phyloP scores from a whole-genome alignment of 2,888 invertebrate species.

The Archips xylosteana region DNA sequence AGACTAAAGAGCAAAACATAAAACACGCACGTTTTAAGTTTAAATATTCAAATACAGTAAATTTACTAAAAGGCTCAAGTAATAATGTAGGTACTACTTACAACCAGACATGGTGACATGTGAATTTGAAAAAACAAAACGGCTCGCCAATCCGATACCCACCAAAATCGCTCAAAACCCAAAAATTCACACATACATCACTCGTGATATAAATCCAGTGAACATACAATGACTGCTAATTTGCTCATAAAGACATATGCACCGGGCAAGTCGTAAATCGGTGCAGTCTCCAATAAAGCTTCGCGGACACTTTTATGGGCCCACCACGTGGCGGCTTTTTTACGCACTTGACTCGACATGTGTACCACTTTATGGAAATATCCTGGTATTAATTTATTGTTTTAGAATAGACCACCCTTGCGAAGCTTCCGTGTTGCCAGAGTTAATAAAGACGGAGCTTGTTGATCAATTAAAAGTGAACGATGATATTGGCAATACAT shows the following conservation, averaged over 20 bases:
- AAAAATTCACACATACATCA: slow-evolving; percentile 80
- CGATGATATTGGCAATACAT: too few relatives aligned
- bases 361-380: slow-evolving; percentile 70
- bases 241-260: slow-evolving; percentile 84
- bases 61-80: too few relatives aligned
- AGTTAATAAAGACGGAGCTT: neutral
- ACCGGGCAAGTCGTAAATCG: slow-evolving; percentile 78
- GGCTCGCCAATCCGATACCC: slow-evolving; percentile 15
- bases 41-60: too few relatives aligned
- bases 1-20: too few relatives aligned
- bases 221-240: slow-evolving; percentile 85
- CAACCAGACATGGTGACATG: neutral
- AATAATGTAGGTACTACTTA: neutral
- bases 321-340: slow-evolving; percentile 83
- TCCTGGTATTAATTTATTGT: slow-evolving; percentile 79
- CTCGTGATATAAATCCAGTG: slow-evolving; percentile 77
- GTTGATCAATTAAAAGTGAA: neutral
- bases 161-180: slow-evolving; percentile 52
- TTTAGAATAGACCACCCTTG: slow-evolving; percentile 69
- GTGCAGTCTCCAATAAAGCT: slow-evolving; percentile 79
- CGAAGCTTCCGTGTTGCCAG: slow-evolving; percentile 35
- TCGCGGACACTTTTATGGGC: slow-evolving; percentile 83
- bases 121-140: neutral
- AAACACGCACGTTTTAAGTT: too few relatives aligned
- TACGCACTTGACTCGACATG: slow-evolving; percentile 81